Conservation (phyloP, 1,140 invertebrate species). For the Portunus trituberculatus region DNA sequence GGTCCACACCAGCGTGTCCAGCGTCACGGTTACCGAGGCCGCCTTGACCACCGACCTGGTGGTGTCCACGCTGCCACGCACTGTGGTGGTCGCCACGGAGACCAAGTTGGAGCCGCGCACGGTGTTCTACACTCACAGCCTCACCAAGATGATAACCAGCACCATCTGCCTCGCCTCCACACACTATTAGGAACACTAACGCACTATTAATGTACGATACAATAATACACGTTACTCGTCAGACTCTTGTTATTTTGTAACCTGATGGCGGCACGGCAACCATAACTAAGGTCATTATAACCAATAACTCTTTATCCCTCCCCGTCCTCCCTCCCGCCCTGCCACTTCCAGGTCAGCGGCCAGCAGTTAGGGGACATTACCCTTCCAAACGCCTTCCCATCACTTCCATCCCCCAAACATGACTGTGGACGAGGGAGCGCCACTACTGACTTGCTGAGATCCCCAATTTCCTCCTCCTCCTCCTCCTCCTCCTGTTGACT, state of each 20-base stretch:
- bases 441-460: too few relatives aligned
- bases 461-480: too few relatives aligned
- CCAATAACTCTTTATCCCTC: neutral
- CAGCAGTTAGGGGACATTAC: neutral
- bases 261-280: neutral
- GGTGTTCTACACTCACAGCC: constrained; percentile 41
- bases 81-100: neutral
- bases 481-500: too few relatives aligned
- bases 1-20: neutral
- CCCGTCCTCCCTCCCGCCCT: neutral
- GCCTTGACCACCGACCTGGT: neutral
- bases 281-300: neutral
- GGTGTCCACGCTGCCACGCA: neutral
- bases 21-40: constrained; percentile 37
- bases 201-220: neutral
- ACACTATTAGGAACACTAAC: neutral
- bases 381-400: neutral
- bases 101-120: neutral
- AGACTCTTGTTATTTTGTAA: neutral
- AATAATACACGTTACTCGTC: neutral
- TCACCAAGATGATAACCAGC: constrained; percentile 66
- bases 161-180: constrained; percentile 36
- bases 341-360: neutral
- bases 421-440: too few relatives aligned
- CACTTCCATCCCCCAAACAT: neutral